Conservation (phyloP, 2,797 vertebrate species). For the Oophaga sylvatica region DNA sequence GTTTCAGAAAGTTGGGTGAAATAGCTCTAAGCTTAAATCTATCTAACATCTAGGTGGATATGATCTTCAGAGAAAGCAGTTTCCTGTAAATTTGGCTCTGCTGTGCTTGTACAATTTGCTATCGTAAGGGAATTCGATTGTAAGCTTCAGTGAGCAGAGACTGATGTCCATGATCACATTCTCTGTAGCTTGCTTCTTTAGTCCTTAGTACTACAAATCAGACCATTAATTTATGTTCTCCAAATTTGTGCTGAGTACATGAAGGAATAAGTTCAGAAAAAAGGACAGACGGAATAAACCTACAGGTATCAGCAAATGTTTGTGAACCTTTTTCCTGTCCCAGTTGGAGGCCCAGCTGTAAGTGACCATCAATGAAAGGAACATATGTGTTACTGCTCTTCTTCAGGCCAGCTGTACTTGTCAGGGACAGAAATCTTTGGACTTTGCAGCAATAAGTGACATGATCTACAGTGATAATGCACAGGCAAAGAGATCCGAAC, state of each 20-base stretch:
- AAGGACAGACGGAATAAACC: constrained; percentile 3
- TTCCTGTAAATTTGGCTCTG: not conserved
- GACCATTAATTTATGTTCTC: not conserved
- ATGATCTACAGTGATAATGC: not conserved
- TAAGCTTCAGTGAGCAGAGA: constrained; percentile 15
- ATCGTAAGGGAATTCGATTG: constrained; percentile 8
- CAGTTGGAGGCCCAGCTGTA: constrained; percentile 53
- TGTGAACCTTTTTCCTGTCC: constrained; percentile 8
- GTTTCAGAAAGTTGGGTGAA: not conserved
- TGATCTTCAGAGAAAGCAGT: not conserved
- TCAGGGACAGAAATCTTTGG: not conserved
- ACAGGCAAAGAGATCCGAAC: not conserved
- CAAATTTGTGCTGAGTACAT: not conserved
- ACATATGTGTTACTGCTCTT: constrained; percentile 34
- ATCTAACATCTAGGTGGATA: not conserved
- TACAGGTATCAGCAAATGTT: constrained; percentile 29
- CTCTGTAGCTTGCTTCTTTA: not conserved
- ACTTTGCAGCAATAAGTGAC: not conserved
- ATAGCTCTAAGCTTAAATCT: not conserved
- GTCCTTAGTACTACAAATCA: not conserved
- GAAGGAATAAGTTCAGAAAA: constrained; percentile 9
- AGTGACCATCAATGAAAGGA: constrained; percentile 47
- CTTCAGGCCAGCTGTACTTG: constrained; percentile 42
- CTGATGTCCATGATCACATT: not conserved
- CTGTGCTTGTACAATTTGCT: not conserved